Conservation (phyloP, 2,888 invertebrate species). For the Macropis europaea region DNA sequence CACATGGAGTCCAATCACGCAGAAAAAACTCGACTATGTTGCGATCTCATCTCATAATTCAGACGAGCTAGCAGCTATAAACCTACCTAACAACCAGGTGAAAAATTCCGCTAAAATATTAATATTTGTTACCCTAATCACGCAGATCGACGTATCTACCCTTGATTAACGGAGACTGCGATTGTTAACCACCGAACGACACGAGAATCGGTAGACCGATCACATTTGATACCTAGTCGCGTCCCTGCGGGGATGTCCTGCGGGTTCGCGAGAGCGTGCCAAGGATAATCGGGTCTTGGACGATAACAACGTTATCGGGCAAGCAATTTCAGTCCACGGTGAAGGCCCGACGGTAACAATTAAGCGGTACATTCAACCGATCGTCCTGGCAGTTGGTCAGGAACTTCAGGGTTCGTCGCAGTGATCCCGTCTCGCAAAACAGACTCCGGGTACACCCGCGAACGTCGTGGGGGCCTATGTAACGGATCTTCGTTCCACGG, state of each 20-base stretch:
- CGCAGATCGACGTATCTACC: no score
- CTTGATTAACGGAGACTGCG: no score
- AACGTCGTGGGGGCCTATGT: conserved; percentile 19
- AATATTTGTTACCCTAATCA: no score
- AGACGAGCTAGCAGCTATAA: no score
- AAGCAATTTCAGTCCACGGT: conserved; percentile 57
- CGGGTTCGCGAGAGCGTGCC: conserved; percentile 40
- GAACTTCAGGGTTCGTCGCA: background rate
- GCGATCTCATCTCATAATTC: no score
- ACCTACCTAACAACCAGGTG: no score
- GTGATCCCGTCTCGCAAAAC: conserved; percentile 21
- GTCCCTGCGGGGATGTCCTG: conserved; percentile 40
- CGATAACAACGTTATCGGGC: conserved; percentile 63
- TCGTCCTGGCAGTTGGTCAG: conserved; percentile 30
- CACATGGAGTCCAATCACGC: no score
- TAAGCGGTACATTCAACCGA: conserved; percentile 56
- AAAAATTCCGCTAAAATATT: no score
- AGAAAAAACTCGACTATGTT: no score
- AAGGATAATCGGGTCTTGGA: conserved; percentile 56
- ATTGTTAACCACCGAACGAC: background rate
- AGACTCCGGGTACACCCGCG: conserved; percentile 40
- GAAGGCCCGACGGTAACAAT: conserved; percentile 51
- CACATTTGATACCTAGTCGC: conserved; percentile 5
- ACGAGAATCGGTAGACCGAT: conserved; percentile 8
- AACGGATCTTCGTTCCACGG: conserved; percentile 47